Evolutionary conservation across 2,113 vertebrate species (phyloP).

Genomic region (Coturnix japonica): DNA sequence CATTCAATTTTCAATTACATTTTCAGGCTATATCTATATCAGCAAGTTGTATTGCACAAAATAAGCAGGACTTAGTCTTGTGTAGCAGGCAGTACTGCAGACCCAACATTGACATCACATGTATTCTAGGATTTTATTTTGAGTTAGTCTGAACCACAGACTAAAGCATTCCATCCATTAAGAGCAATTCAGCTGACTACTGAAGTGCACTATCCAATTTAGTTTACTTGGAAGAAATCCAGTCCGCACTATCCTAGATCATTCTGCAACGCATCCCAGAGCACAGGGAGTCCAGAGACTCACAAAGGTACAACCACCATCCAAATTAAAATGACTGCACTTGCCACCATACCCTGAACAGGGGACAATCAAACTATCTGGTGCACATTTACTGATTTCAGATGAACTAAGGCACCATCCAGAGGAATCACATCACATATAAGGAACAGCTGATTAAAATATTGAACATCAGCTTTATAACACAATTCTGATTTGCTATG

Average conservation of each 20-base stretch:
- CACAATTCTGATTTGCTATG: neutral
- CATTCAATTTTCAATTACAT: accelerated
- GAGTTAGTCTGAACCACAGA: neutral
- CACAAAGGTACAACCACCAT: neutral
- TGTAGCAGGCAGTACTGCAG: neutral
- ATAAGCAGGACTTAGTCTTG: neutral
- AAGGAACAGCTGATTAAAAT: neutral
- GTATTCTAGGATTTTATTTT: neutral
- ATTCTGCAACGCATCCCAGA: neutral
- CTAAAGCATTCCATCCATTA: neutral
- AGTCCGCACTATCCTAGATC: neutral
- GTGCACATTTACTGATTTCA: neutral
- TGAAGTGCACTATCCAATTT: neutral
- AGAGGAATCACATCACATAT: neutral
- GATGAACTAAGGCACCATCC: neutral
- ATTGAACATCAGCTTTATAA: neutral
- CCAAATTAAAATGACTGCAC: neutral
- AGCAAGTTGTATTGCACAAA: neutral
- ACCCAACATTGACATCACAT: neutral
- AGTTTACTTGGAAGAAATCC: neutral
- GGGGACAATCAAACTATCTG: neutral
- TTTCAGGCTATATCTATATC: neutral
- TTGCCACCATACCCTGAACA: neutral
- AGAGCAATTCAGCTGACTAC: accelerated
- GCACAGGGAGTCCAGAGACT: neutral